A percentile compares a stretch with the other conserved stretches of the same genome.
phyloP scores from a whole-genome alignment of 2,888 invertebrate genomes.

The Eupeodes luniger region DNA sequence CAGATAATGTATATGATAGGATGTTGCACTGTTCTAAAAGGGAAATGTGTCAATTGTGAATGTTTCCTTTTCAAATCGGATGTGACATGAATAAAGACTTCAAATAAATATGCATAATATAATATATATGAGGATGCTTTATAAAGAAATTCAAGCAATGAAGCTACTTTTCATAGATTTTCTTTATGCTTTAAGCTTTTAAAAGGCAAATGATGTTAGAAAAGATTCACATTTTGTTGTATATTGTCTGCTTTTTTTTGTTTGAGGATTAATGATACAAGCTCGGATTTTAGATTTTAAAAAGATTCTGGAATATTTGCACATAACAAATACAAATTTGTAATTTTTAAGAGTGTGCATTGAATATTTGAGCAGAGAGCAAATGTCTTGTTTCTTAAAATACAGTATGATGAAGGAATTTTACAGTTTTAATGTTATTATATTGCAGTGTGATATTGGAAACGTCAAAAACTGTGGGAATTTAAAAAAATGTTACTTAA shows the following conservation, averaged over 20 bases:
- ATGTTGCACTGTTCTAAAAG: slow-evolving; percentile 2
- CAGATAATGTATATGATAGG: neutral
- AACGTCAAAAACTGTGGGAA: too few species aligned
- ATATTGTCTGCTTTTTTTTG: neutral
- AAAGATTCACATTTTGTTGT: neutral
- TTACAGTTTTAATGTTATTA: too few species aligned
- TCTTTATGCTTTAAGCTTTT: neutral
- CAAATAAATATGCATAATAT: neutral
- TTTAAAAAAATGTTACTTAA: too few species aligned
- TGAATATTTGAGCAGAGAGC: too few species aligned
- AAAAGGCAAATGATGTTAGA: neutral
- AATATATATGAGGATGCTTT: too few species aligned
- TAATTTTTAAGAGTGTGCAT: too few species aligned
- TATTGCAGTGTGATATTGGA: too few species aligned
- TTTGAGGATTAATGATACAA: neutral
- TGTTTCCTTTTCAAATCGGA: slow-evolving; percentile 28
- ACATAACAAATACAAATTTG: too few species aligned
- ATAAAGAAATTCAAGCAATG: neutral
- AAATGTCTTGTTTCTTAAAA: too few species aligned
- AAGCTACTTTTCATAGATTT: slow-evolving; percentile 15
- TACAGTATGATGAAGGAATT: too few species aligned
- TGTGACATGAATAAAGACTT: slow-evolving; percentile 15
- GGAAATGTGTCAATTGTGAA: slow-evolving; percentile 45
- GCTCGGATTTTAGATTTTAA: too few species aligned
- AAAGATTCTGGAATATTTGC: too few species aligned